Evolutionary conservation across 2,888 invertebrate species (phyloP).

Genomic region (Germaria angustata): DNA sequence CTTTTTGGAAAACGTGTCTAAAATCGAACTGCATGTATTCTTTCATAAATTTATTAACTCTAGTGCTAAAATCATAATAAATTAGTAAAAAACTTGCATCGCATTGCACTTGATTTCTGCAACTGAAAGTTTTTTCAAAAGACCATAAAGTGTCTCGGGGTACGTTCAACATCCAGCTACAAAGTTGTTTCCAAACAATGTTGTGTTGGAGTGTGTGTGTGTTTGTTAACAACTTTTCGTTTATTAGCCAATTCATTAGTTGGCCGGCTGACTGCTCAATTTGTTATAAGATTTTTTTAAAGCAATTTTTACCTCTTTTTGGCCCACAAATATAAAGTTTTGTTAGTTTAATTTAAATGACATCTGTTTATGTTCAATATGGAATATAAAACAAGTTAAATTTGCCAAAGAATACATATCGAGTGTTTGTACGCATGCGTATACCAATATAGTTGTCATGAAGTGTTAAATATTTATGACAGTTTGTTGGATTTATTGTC

Average conservation of each 20-base stretch:
- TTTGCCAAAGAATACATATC: background rate
- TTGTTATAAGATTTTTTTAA: background rate
- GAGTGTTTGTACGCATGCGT: background rate
- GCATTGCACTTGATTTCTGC: conserved; percentile 43
- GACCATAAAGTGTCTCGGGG: background rate
- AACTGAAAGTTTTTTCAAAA: background rate
- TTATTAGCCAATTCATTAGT: conserved; percentile 39
- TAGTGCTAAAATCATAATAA: conserved; percentile 40
- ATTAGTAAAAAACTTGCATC: conserved; percentile 42
- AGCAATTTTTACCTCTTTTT: background rate
- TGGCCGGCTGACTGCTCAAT: conserved; percentile 10
- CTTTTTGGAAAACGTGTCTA: background rate
- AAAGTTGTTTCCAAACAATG: background rate
- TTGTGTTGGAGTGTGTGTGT: no score
- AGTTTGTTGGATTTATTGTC: conserved; percentile 37
- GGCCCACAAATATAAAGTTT: conserved; percentile 1
- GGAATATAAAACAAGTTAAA: conserved; percentile 31
- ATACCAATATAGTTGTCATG: background rate
- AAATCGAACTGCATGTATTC: background rate
- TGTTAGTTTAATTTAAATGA: conserved; percentile 53
- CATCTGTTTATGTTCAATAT: conserved; percentile 55
- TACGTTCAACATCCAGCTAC: background rate
- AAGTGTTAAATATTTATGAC: conserved; percentile 51
- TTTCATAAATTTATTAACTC: conserved; percentile 3
- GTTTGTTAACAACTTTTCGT: conserved; percentile 18